These are phyloP conservation scores for Cecropterus lyciades DNA, from an alignment of 1,140 invertebrate genomes.

Conservation along the genomic window DNA sequence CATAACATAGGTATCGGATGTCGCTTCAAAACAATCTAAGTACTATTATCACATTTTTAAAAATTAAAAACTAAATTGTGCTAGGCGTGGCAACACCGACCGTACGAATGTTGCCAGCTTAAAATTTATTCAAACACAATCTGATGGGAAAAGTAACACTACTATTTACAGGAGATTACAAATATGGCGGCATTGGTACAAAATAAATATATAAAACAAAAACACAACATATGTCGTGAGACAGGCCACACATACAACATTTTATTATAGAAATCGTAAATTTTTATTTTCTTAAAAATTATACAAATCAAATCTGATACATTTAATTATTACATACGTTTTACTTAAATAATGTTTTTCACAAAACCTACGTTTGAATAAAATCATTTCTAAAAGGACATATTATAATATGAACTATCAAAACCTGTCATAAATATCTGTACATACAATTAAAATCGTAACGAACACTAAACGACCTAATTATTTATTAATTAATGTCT, in stretches of 20 bases:
- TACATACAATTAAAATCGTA: conserved; percentile 38
- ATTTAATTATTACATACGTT: conserved; percentile 10
- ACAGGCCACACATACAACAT: conserved; percentile 58
- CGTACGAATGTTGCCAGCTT: conserved; percentile 51
- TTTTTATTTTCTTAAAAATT: conserved; percentile 17
- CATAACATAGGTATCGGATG: conserved; percentile 43
- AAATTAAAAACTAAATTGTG: conserved; percentile 76
- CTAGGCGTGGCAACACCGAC: conserved; percentile 53
- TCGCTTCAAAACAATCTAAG: conserved; percentile 64
- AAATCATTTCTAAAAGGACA: conserved; percentile 7
- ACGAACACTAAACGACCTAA: conserved; percentile 21
- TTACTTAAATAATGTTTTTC: conserved; percentile 13
- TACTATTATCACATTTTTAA: conserved; percentile 81
- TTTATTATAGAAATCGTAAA: background rate
- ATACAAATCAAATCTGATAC: conserved; percentile 16
- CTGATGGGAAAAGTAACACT: conserved; percentile 79
- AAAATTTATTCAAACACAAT: conserved; percentile 56
- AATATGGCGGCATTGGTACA: conserved; percentile 38
- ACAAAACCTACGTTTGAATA: conserved; percentile 2
- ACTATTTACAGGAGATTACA: conserved; percentile 64
- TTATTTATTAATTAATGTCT: background rate
- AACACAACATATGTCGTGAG: conserved; percentile 83
- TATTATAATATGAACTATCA: conserved; percentile 6
- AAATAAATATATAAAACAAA: conserved; percentile 45
- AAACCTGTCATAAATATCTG: conserved; percentile 43